Evolutionary conservation across 2,888 invertebrate species (phyloP).

Genomic region (Heterodera filipjevi): DNA sequence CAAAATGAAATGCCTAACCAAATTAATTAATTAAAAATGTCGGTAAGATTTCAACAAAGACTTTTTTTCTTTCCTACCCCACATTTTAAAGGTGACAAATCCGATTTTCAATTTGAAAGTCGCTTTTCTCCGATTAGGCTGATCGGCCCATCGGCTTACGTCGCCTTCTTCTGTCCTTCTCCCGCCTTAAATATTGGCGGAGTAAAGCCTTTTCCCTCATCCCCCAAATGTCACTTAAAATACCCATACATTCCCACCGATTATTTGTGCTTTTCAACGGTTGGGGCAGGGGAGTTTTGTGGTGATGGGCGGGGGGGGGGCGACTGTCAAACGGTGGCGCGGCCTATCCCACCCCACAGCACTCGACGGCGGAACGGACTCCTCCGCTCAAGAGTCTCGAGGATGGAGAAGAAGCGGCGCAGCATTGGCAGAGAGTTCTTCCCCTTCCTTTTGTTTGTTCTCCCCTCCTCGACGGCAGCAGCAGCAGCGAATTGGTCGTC

Average conservation of each 20-base stretch:
- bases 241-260: background rate
- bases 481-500: conserved; percentile 18
- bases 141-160: background rate
- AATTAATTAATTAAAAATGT: too few relatives aligned
- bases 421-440: background rate
- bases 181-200: background rate
- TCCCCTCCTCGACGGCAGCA: conserved; percentile 6
- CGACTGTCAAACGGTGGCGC: conserved; percentile 15
- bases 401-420: background rate
- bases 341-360: conserved; percentile 12
- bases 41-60: too few relatives aligned
- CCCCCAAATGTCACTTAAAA: conserved; percentile 9
- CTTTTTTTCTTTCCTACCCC: background rate
- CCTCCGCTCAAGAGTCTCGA: background rate
- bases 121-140: background rate
- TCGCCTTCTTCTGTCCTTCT: background rate
- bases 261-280: conserved; percentile 7
- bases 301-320: background rate
- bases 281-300: background rate
- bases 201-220: background rate
- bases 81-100: background rate
- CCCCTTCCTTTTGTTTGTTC: conserved; percentile 10
- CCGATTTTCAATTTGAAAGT: background rate
- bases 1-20: too few relatives aligned
- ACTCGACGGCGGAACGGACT: conserved; percentile 15